phyloP scores from a whole-genome alignment of 2,113 vertebrate species.

The Empidonax alnorum region DNA sequence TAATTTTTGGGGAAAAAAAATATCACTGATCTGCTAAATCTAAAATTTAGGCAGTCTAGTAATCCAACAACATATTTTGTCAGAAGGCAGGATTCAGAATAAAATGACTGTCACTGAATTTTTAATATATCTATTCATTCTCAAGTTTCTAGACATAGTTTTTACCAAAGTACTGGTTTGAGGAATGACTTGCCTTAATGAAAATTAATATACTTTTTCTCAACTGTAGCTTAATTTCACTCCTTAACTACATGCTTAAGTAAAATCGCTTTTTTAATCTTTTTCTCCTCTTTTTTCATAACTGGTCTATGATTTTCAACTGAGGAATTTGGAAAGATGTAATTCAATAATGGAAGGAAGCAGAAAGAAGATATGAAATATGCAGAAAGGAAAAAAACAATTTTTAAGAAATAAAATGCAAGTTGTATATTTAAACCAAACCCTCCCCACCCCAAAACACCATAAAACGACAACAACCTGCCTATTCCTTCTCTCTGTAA shows the following conservation, averaged over 20 bases:
- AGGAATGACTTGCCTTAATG: neutral
- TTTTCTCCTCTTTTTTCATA: neutral
- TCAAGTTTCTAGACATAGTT: neutral
- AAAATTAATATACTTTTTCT: neutral
- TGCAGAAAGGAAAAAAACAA: neutral
- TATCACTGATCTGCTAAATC: neutral
- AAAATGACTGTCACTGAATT: neutral
- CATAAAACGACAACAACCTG: neutral
- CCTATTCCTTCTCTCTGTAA: neutral
- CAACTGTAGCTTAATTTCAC: neutral
- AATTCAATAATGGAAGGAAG: neutral
- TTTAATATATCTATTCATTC: neutral
- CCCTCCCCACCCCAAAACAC: accelerated
- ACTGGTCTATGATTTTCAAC: neutral
- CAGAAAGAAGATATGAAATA: neutral
- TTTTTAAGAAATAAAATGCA: neutral
- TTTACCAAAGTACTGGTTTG: neutral
- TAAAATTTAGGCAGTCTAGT: neutral
- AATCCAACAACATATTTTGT: neutral
- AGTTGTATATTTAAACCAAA: neutral
- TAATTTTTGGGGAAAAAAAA: neutral
- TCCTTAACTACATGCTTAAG: neutral
- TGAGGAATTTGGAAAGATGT: neutral
- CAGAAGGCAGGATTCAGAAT: neutral
- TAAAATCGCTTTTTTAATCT: neutral